These are phyloP conservation scores for Benitochromis conjunctus DNA, from an alignment of 2,113 vertebrate genomes.

Conservation along the genomic window DNA sequence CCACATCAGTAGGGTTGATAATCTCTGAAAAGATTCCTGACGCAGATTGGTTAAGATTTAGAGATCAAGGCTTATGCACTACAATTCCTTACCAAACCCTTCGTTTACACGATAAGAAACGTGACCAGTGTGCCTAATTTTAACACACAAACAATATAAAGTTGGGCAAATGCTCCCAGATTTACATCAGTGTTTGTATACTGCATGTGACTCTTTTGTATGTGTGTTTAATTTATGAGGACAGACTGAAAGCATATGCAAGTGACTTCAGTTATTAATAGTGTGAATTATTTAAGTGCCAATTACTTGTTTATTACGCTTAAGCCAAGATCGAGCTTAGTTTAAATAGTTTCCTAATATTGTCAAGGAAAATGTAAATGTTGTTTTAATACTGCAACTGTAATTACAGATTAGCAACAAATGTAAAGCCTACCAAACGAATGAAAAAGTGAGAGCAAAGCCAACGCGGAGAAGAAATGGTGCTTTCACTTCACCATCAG, in stretches of 20 bases:
- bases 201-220: background rate
- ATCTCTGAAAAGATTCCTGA: background rate
- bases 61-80: background rate
- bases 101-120: conserved; percentile 3
- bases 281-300: background rate
- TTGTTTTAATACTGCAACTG: background rate
- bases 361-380: background rate
- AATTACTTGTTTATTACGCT: background rate
- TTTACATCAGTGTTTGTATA: background rate
- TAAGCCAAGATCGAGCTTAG: background rate
- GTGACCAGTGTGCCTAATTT: background rate
- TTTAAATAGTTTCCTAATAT: background rate
- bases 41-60: conserved; percentile 15
- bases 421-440: background rate
- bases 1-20: background rate
- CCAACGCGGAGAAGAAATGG: background rate
- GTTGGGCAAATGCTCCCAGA: background rate
- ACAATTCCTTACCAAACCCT: background rate
- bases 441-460: background rate
- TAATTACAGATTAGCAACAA: background rate
- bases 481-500: background rate
- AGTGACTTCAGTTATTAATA: background rate
- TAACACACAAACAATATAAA: background rate
- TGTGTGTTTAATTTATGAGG: background rate
- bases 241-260: background rate